Percentiles rank a stretch among this genome's conserved stretches.
phyloP scores from a whole-genome alignment of 1,140 invertebrate species.

The Drosophila pseudoananassae region DNA sequence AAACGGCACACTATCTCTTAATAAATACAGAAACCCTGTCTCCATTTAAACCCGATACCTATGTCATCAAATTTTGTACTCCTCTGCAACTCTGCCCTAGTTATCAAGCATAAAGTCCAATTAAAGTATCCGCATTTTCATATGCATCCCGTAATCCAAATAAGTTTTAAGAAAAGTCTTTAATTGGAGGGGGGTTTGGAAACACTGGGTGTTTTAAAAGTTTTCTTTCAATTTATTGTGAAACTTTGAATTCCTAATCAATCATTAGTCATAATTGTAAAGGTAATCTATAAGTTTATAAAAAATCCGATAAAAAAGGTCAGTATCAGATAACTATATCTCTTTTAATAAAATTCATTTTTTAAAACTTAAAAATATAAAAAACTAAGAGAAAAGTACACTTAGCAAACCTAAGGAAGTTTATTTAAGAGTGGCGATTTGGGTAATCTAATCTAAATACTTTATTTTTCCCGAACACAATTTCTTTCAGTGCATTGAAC shows the following conservation, averaged over 20 bases:
- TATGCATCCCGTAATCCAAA: conserved; percentile 2
- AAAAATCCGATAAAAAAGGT: not conserved
- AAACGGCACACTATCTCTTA: conserved; percentile 31
- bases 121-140: conserved; percentile 30
- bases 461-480: too few relatives aligned
- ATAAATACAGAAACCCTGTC: conserved; percentile 29
- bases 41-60: conserved; percentile 18
- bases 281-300: not conserved
- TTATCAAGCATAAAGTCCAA: conserved; percentile 52
- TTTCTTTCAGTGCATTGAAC: conserved; percentile 42
- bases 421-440: too few relatives aligned
- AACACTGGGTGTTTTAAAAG: too few relatives aligned
- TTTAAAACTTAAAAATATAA: not conserved
- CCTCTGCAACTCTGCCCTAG: conserved; percentile 20
- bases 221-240: not conserved
- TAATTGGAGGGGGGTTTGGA: not conserved
- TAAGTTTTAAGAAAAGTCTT: not conserved
- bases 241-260: not conserved
- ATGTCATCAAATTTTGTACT: conserved; percentile 19
- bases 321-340: not conserved
- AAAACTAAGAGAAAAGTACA: not conserved
- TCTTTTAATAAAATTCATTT: not conserved
- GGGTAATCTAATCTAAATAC: not conserved
- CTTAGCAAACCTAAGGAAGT: not conserved
- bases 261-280: too few relatives aligned